Base-by-base conservation (phyloP, 2,797 vertebrate species). In the Poecilia wingei region DNA sequence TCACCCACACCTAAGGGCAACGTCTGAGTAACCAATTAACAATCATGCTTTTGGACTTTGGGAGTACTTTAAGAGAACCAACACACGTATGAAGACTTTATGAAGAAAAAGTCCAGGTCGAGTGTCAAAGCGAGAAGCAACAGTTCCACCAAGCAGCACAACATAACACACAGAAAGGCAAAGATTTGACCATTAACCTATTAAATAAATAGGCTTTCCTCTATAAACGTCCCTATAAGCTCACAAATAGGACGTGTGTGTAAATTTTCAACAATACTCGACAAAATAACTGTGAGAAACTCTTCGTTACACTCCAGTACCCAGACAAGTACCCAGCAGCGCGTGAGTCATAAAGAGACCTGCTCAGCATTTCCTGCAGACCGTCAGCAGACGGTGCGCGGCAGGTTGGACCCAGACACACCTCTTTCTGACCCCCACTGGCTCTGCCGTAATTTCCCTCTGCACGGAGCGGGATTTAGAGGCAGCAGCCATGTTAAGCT, bases 401-500 rank as follows among this genome's bases (percentile, higher is more conserved):
- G 22, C 66, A 69, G 66, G 66, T 43, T 43, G 81, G 87, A 74
- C 28, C 47, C 68, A 59, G 64, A 61, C 85, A 80, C 79, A 57
- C 41, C 73, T 31, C 7, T 0, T 31, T 13, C 78, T 79, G 84
- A 79, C 68, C 79, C 80, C 57, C 59, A 76, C 76, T 70, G 78
- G 47, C 66, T 72, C 78, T 20, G 57, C 16, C 20, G 47, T 82
- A 28, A 77, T 31, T 84, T 69, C 81, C 45, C 2, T 18, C 39
- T 69, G 79, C 61, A 57, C 0, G 59, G 51, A 22, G 68, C 31
- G 53, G 76, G 83, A 76, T 68, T 84, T 82, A 78, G 12, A 77
- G 70, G 10, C 80, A 66, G 84, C 51, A 88, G 83, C 86, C 88
- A 75, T 72, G 6, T 86, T 87, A 74, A 85, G 39, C 86, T 47